Evolutionary conservation across 2,888 invertebrate genomes (phyloP).

Genomic region (Limnephilus auricula): DNA sequence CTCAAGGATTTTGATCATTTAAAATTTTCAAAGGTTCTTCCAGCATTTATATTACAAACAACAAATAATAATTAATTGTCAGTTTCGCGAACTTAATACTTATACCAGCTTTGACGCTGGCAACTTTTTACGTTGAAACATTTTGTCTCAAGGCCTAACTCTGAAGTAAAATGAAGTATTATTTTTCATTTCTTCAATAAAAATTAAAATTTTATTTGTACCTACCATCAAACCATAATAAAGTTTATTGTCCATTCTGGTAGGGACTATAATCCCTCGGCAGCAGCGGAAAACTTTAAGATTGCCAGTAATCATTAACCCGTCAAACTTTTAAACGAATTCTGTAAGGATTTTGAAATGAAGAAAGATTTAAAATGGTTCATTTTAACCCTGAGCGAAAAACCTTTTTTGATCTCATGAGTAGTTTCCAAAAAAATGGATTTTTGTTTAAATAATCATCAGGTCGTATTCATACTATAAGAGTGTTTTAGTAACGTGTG

Average conservation of each 20-base stretch:
- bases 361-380: constrained; percentile 8
- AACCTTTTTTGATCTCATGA: not conserved
- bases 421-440: not conserved
- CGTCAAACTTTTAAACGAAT: constrained; percentile 36
- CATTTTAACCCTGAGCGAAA: not conserved
- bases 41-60: not conserved
- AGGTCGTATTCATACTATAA: too few relatives aligned
- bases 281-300: not conserved
- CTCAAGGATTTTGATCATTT: too few relatives aligned
- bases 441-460: too few relatives aligned
- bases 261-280: not conserved
- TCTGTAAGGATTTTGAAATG: constrained; percentile 10
- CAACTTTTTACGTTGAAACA: not conserved
- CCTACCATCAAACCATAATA: not conserved
- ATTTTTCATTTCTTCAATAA: not conserved
- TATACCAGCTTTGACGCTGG: not conserved
- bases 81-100: not conserved
- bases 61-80: not conserved
- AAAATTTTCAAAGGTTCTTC: not conserved
- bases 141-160: not conserved
- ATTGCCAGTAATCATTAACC: not conserved
- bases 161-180: not conserved
- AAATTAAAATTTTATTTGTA: not conserved
- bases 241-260: not conserved
- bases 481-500: not conserved